Evolutionary conservation across 2,113 vertebrate species (phyloP).

Genomic region (Oreochromis niloticus): DNA sequence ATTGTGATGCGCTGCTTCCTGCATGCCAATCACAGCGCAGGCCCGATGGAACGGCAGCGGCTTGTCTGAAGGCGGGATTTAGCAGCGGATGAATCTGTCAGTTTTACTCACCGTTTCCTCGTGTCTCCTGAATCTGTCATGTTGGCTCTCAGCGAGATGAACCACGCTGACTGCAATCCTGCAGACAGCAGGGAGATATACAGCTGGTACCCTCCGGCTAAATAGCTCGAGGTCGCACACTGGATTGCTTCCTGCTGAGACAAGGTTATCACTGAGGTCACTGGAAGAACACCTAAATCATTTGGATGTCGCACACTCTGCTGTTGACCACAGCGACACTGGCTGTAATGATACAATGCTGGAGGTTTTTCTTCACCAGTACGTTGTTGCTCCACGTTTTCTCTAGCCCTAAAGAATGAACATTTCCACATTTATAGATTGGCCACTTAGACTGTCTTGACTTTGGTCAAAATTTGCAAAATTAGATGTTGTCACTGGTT

Average conservation of each 20-base stretch:
- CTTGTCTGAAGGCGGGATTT: not conserved
- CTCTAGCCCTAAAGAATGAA: not conserved
- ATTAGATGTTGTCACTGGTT: not conserved
- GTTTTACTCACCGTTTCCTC: not conserved
- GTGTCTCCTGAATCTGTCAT: not conserved
- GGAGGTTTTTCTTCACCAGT: not conserved
- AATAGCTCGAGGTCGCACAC: not conserved
- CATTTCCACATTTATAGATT: not conserved
- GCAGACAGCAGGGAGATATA: not conserved
- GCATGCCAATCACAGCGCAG: not conserved
- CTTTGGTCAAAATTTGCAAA: not conserved
- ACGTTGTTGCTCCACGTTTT: not conserved
- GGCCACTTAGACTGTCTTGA: not conserved
- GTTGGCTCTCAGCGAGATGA: not conserved
- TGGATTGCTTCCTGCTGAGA: not conserved
- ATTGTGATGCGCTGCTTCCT: not conserved
- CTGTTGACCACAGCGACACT: not conserved
- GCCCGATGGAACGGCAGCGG: not conserved
- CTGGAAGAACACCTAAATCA: not conserved
- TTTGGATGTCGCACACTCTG: not conserved
- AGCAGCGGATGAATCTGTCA: not conserved
- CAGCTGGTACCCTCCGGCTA: not conserved
- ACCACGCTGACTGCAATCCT: not conserved
- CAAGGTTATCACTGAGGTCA: constrained; percentile 1
- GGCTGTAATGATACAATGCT: not conserved